Base-by-base conservation (phyloP, 2,113 vertebrate genomes). In the Myotis brandtii region DNA sequence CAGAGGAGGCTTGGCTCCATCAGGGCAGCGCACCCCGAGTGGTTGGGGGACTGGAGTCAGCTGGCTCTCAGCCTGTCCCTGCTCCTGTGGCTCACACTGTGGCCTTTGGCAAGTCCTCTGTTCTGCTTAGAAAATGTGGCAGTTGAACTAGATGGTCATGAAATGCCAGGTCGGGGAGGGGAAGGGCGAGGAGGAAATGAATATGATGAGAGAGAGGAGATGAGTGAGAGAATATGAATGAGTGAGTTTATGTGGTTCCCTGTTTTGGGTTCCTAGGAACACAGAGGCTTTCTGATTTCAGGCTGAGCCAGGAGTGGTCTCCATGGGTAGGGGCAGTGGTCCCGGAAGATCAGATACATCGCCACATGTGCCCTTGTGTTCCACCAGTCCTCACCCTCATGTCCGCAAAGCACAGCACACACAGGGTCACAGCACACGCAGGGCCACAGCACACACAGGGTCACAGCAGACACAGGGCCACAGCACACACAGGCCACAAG, bases 41-140 rank as follows among this genome's bases (percentile, higher is more conserved):
- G 4, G 21, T 1, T 25, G 17, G 59, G 32, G 13, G n/a, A 40
- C 17, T 17, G 8, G 14, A 59, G 37, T 4, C 48, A 82, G 40
- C 67, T 37, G 46, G 37, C 80, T 52, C 40, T 69, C 70, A 30
- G 32, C 16, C 48, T 67, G 48, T 66, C 50, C 40, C 64, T 79
- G 48, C 20, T 32, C 16, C 64, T n/a, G 2, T 0, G 34, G 52
- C 70, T 92, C 76, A n/a, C 11, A 4, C 12, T 5, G 21, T 30
- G 59, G 76, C 34, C 87, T 90, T 84, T 25, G 76, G 59, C 77
- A 67, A 56, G 46, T 17, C 40, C 8, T 89, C 20, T 2, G 94
- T 91, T 87, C 92, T 90, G n/a, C 40, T 70, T 54, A 70, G 90
- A 50, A 84, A 89, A 86, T 5, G 56, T 75, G 67, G 37, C 81